A percentile compares a stretch with the other conserved stretches of the same genome.
These are phyloP conservation scores for Gryllus longicercus DNA, from an alignment of 2,888 invertebrate species.

Conservation along the genomic window DNA sequence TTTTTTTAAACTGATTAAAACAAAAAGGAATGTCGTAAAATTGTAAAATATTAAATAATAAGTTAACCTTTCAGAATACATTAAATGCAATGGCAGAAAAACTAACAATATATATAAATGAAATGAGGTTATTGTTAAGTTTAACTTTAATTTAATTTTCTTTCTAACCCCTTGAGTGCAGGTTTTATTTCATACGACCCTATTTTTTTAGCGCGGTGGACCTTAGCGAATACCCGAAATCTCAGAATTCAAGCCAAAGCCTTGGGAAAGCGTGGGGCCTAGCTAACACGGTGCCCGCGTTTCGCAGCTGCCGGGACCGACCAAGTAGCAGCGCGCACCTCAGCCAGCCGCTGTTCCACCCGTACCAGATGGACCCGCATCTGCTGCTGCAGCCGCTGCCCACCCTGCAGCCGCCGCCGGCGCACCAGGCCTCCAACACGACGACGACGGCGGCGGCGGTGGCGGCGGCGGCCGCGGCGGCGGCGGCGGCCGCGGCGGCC, in stretches of 20 bases:
- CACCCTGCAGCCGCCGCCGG: not conserved
- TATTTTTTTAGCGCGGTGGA: too few relatives aligned
- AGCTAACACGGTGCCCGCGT: not conserved
- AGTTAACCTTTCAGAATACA: too few relatives aligned
- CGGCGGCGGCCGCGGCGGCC: not conserved
- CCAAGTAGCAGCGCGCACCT: not conserved
- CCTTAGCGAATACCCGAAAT: too few relatives aligned
- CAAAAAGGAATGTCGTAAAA: too few relatives aligned
- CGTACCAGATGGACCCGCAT: constrained; percentile 22
- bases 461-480: constrained; percentile 11
- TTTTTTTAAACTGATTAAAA: too few relatives aligned
- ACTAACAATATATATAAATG: too few relatives aligned
- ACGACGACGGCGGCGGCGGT: constrained; percentile 21
- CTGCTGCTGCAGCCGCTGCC: constrained; percentile 22
- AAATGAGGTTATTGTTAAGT: too few relatives aligned
- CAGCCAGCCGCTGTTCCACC: not conserved
- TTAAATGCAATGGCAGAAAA: too few relatives aligned
- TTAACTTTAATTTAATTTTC: too few relatives aligned
- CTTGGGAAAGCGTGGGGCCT: not conserved
- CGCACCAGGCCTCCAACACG: not conserved
- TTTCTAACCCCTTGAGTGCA: too few relatives aligned
- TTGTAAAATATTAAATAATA: too few relatives aligned
- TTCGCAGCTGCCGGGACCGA: not conserved
- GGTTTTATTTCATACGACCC: too few relatives aligned
- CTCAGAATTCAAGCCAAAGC: not conserved